Evolutionary conservation across 2,888 invertebrate genomes (phyloP).

Genomic region (Dryomyza anilis): DNA sequence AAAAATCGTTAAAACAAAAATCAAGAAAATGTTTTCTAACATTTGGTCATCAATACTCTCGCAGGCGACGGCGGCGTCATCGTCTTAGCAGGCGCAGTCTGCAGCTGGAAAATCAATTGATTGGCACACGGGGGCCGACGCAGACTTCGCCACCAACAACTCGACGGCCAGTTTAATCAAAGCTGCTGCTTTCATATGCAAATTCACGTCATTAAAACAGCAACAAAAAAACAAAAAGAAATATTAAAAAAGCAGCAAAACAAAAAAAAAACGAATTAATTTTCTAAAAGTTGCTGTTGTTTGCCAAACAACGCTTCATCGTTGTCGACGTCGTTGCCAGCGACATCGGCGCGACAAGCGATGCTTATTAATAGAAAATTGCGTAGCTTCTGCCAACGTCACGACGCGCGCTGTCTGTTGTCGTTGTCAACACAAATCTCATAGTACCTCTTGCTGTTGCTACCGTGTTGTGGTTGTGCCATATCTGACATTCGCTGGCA

Average conservation of each 20-base stretch:
- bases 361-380: constrained; percentile 54
- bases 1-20: constrained; percentile 7
- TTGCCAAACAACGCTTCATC: background rate
- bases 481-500: background rate
- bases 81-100: too few relatives aligned
- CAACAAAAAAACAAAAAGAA: background rate
- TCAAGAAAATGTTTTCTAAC: background rate
- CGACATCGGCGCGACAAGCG: background rate
- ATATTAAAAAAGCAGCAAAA: too few relatives aligned
- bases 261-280: too few relatives aligned
- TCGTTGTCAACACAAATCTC: constrained; percentile 21
- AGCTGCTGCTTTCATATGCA: background rate
- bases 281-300: too few relatives aligned
- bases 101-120: constrained; percentile 53
- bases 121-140: constrained; percentile 24
- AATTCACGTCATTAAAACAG: background rate
- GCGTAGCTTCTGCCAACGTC: constrained; percentile 39
- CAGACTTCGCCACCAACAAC: constrained; percentile 7
- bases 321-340: background rate
- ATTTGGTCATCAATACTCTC: constrained; percentile 1
- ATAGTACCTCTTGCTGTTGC: background rate
- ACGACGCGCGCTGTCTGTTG: constrained; percentile 29
- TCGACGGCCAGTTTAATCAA: constrained; percentile 5
- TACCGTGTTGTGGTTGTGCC: background rate
- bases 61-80: constrained; percentile 28